Percentiles rank a stretch among this genome's conserved stretches.
Evolutionary conservation across 1,140 invertebrate species (phyloP).

Genomic region (Trichoplusia ni): DNA sequence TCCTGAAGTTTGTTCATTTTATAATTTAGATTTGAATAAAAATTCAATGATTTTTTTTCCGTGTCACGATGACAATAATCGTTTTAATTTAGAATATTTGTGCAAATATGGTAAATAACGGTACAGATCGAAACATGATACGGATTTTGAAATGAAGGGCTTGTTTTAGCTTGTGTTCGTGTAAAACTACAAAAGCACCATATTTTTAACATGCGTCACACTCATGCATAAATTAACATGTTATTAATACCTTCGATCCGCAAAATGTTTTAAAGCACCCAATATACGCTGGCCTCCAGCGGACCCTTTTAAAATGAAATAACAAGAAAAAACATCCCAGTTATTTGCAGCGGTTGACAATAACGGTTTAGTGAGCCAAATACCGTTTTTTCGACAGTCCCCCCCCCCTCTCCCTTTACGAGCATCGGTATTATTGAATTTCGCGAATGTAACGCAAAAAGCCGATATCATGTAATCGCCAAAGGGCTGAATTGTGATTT

Average conservation of each 20-base stretch:
- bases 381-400: slow-evolving; percentile 24
- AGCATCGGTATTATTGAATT: slow-evolving; percentile 38
- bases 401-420: slow-evolving; percentile 17
- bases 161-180: too few species aligned
- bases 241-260: background rate
- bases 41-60: too few species aligned
- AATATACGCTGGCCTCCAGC: slow-evolving; percentile 11
- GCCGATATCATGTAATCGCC: slow-evolving; percentile 36
- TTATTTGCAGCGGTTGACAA: slow-evolving; percentile 32
- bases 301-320: slow-evolving; percentile 28
- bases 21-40: too few species aligned
- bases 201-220: too few species aligned
- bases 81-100: too few species aligned
- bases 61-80: too few species aligned
- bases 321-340: slow-evolving; percentile 29
- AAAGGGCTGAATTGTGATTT: slow-evolving; percentile 38
- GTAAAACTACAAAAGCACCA: too few species aligned
- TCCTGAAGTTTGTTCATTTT: too few species aligned
- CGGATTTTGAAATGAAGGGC: too few species aligned
- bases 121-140: too few species aligned
- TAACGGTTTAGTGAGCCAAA: slow-evolving; percentile 29
- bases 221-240: too few species aligned
- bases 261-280: background rate
- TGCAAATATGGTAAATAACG: too few species aligned
- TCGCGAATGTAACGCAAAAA: slow-evolving; percentile 29